A percentile compares a stretch with the other conserved stretches of the same genome.
These are phyloP conservation scores for Drosophila rellima DNA, from an alignment of 2,888 invertebrate genomes.

Conservation along the genomic window DNA sequence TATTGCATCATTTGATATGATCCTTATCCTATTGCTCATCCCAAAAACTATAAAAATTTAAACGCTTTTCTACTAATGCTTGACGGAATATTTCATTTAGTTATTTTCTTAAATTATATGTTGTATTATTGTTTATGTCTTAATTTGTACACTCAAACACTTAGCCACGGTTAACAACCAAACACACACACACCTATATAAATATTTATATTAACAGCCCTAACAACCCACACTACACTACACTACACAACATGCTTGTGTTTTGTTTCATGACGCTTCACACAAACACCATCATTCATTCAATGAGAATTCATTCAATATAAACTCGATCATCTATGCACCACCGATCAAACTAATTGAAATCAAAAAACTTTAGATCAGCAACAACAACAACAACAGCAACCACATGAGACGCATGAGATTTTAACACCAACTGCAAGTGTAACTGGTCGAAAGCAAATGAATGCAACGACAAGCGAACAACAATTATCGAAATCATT, in stretches of 20 bases:
- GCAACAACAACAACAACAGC: slow-evolving; percentile 31
- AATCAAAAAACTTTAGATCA: slow-evolving; percentile 74
- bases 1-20: background rate
- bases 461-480: slow-evolving; percentile 73
- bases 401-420: slow-evolving; percentile 56
- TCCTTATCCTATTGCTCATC: background rate
- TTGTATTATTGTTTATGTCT: slow-evolving; percentile 17
- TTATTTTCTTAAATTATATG: slow-evolving; percentile 18
- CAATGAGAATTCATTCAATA: slow-evolving; percentile 22
- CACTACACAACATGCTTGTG: slow-evolving; percentile 20
- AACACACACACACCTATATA: background rate
- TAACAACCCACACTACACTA: slow-evolving; percentile 21
- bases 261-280: slow-evolving; percentile 20
- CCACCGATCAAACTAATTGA: slow-evolving; percentile 56
- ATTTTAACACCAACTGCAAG: slow-evolving; percentile 63
- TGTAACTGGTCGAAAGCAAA: slow-evolving; percentile 57
- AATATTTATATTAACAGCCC: slow-evolving; percentile 8
- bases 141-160: slow-evolving; percentile 70
- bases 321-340: slow-evolving; percentile 50
- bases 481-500: slow-evolving; percentile 80
- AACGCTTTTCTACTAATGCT: slow-evolving; percentile 1
- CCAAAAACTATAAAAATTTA: background rate
- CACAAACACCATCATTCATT: slow-evolving; percentile 19
- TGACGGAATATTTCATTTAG: background rate
- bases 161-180: slow-evolving; percentile 55